Evolutionary conservation across 2,113 vertebrate species (phyloP).

Genomic region (Desmodus rotundus): DNA sequence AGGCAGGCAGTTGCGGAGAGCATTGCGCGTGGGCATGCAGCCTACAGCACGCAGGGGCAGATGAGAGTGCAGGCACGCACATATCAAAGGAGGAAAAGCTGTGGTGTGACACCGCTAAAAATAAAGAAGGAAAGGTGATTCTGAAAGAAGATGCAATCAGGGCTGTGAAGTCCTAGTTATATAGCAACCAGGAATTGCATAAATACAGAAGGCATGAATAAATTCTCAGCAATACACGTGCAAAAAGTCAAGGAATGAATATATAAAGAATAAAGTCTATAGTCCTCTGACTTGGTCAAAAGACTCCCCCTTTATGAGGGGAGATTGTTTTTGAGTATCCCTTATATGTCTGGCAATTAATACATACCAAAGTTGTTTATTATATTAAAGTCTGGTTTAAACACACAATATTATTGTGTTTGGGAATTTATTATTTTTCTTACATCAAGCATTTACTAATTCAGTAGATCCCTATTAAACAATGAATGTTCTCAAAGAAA

Average conservation of each 20-base stretch:
- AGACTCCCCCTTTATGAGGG: background rate
- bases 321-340: background rate
- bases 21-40: background rate
- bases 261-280: background rate
- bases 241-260: background rate
- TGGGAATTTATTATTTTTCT: background rate
- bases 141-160: background rate
- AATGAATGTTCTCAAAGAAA: background rate
- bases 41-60: background rate
- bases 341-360: background rate
- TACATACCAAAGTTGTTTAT: background rate
- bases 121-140: background rate
- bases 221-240: background rate
- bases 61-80: too few species aligned
- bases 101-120: background rate
- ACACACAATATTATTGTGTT: background rate
- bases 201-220: background rate
- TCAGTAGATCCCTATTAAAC: background rate
- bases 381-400: background rate
- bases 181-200: background rate
- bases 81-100: background rate
- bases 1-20: background rate
- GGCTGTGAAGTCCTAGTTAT: background rate
- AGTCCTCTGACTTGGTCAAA: background rate
- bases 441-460: background rate